phyloP scores from a whole-genome alignment of 2,888 invertebrate genomes.

The Oithona nana region DNA sequence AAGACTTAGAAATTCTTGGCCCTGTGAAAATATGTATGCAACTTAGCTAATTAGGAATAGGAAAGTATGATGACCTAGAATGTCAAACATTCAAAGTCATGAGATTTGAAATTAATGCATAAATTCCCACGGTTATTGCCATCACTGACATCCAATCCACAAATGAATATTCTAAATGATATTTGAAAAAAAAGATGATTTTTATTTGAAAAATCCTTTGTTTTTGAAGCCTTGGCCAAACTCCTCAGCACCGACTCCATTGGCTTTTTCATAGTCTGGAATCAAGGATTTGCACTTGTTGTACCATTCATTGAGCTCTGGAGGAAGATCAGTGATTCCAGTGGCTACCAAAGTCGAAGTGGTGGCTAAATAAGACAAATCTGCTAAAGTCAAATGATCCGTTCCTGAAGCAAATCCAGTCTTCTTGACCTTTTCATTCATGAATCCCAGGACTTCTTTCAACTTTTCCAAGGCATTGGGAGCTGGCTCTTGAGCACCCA shows the following conservation, averaged over 20 bases:
- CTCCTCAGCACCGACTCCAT: background rate
- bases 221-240: slow-evolving; percentile 10
- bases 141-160: too few species aligned
- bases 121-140: too few species aligned
- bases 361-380: slow-evolving; percentile 1
- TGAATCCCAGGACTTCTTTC: slow-evolving; percentile 5
- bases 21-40: too few species aligned
- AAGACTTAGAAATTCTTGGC: too few species aligned
- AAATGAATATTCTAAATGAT: too few species aligned
- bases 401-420: slow-evolving; percentile 9
- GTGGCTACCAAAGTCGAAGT: background rate
- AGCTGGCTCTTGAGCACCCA: background rate
- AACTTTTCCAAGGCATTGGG: background rate
- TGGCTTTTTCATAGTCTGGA: slow-evolving; percentile 16
- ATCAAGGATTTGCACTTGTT: background rate
- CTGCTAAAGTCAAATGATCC: slow-evolving; percentile 10
- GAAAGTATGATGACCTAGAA: too few species aligned
- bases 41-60: too few species aligned
- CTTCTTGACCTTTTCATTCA: slow-evolving; percentile 1
- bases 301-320: slow-evolving; percentile 15
- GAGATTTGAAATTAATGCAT: too few species aligned
- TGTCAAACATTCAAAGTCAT: too few species aligned
- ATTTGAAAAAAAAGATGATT: too few species aligned
- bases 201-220: too few species aligned
- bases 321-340: background rate